A percentile compares a stretch with the other conserved stretches of the same genome.
Evolutionary conservation across 2,113 vertebrate genomes (phyloP).

Genomic region (Psittacus erithacus): DNA sequence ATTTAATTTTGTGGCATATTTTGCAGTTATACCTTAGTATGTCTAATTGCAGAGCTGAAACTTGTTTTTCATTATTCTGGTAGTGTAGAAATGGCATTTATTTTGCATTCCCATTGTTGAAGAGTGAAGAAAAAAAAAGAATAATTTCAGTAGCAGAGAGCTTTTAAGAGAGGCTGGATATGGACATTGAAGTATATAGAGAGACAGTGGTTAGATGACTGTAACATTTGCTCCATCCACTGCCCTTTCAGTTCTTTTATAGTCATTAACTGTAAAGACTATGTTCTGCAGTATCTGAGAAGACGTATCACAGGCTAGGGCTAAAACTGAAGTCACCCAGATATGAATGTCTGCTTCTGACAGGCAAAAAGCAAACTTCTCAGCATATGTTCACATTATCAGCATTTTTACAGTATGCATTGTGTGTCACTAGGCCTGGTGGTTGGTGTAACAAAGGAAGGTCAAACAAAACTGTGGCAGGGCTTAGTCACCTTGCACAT

Average conservation of each 20-base stretch:
- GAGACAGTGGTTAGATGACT: background rate
- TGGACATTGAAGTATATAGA: background rate
- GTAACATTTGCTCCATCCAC: background rate
- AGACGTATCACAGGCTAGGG: accelerated
- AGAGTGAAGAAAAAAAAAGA: background rate
- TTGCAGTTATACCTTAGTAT: background rate
- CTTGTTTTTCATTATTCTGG: background rate
- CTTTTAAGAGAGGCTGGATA: background rate
- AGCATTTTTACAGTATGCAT: background rate
- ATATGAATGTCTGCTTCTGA: background rate
- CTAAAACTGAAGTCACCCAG: background rate
- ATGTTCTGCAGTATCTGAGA: background rate
- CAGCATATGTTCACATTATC: background rate
- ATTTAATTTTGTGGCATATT: background rate
- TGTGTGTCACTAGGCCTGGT: background rate
- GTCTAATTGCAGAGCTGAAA: background rate
- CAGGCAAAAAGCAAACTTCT: background rate
- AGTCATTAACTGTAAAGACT: background rate
- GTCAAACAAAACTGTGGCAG: background rate
- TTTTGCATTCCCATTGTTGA: background rate
- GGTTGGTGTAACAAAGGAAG: background rate
- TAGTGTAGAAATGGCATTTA: background rate
- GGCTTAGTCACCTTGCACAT: background rate
- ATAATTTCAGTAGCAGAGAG: background rate
- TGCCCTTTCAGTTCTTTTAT: background rate